Evolutionary conservation across 2,797 vertebrate genomes (phyloP).

Genomic region (Chaunax sp.): DNA sequence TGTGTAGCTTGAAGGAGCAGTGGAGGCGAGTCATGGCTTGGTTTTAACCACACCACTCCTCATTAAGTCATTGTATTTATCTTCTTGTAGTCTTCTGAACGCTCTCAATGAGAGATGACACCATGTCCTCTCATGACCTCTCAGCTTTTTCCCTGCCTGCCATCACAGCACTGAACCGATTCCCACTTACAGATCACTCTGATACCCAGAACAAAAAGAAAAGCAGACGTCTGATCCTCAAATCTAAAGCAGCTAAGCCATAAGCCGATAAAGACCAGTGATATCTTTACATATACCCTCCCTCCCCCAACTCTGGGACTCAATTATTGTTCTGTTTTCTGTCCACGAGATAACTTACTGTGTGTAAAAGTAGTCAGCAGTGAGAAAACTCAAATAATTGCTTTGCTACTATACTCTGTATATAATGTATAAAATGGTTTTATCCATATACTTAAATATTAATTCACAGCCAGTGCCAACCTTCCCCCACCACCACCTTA

Average conservation of each 20-base stretch:
- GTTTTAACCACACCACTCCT: neutral
- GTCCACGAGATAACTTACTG: conserved; percentile 18
- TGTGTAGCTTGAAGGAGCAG: conserved; percentile 3
- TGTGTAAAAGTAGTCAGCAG: conserved; percentile 19
- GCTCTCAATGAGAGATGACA: neutral
- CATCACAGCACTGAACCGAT: conserved; percentile 8
- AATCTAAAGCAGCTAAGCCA: conserved; percentile 3
- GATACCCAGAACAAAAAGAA: conserved; percentile 6
- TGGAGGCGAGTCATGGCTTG: neutral
- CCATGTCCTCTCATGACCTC: conserved; percentile 5
- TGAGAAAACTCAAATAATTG: conserved; percentile 27
- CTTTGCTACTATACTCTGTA: conserved; percentile 16
- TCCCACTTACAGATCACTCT: conserved; percentile 13
- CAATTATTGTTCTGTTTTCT: conserved; percentile 25
- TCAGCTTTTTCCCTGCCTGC: conserved; percentile 11
- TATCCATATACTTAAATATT: conserved; percentile 19
- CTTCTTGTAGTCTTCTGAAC: neutral
- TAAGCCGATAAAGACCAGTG: neutral
- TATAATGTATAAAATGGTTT: conserved; percentile 5
- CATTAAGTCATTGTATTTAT: neutral
- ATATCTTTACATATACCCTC: conserved; percentile 17
- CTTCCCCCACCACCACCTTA: neutral
- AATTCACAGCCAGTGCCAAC: neutral
- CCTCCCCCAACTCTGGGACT: conserved; percentile 10
- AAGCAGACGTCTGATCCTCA: conserved; percentile 12